Conservation (phyloP, 2,888 invertebrate species). For the Amaurobius ferox region DNA sequence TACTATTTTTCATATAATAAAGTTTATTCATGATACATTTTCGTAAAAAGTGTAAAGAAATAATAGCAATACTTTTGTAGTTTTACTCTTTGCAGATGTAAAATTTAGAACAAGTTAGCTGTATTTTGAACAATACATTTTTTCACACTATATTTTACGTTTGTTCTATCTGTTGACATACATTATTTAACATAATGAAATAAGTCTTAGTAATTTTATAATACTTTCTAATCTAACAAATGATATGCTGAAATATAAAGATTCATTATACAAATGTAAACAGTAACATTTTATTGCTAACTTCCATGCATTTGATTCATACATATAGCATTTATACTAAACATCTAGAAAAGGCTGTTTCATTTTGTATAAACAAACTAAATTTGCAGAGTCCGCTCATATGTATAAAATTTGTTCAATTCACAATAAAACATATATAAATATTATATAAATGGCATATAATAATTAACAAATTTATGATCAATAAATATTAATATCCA, state of each 20-base stretch:
- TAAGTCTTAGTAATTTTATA: not conserved
- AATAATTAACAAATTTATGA: constrained; percentile 60
- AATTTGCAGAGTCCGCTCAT: not conserved
- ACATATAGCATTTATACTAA: constrained; percentile 27
- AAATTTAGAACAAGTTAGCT: too few species aligned
- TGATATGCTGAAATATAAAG: not conserved
- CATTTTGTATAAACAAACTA: not conserved
- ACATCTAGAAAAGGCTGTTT: not conserved
- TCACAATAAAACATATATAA: constrained; percentile 56
- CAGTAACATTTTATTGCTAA: constrained; percentile 45
- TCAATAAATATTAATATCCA: constrained; percentile 29
- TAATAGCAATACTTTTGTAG: not conserved
- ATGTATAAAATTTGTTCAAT: constrained; percentile 67
- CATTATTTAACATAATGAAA: too few species aligned
- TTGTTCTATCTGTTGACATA: not conserved
- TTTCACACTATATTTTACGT: not conserved
- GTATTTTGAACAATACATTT: not conserved
- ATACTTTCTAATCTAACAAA: not conserved
- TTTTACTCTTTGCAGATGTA: not conserved
- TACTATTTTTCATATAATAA: not conserved
- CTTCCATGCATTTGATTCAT: constrained; percentile 22
- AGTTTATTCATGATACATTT: not conserved
- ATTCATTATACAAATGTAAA: not conserved
- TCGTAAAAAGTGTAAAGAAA: not conserved
- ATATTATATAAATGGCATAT: constrained; percentile 49